A percentile compares a stretch with the other conserved stretches of the same genome.
Evolutionary conservation across 2,113 vertebrate genomes (phyloP).

Genomic region (Gallinago jamesoni): DNA sequence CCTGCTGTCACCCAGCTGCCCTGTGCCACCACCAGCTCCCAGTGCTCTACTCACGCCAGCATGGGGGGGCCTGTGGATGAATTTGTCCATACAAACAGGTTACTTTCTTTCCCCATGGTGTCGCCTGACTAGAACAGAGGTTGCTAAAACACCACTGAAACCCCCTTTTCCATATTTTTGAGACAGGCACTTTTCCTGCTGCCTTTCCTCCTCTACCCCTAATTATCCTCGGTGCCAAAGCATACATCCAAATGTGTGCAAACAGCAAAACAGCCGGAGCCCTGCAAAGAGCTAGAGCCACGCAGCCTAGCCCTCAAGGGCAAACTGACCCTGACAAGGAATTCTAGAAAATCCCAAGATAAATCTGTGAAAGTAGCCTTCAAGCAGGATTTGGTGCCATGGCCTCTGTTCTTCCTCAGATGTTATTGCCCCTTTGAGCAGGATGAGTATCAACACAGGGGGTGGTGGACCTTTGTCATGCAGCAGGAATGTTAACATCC

Average conservation of each 20-base stretch:
- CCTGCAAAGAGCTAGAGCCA: background rate
- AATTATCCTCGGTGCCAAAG: background rate
- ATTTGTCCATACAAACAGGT: background rate
- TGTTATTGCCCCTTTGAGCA: background rate
- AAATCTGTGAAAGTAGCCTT: background rate
- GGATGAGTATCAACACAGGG: background rate
- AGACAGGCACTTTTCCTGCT: background rate
- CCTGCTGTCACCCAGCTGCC: background rate
- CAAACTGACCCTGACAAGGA: background rate
- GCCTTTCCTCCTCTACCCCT: background rate
- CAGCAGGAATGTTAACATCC: conserved; percentile 44
- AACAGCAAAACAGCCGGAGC: background rate
- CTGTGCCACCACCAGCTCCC: fast-evolving
- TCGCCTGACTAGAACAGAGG: fast-evolving
- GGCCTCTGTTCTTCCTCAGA: background rate
- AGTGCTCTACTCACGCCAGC: background rate
- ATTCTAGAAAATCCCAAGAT: background rate
- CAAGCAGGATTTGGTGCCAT: conserved; percentile 12
- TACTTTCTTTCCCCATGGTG: background rate
- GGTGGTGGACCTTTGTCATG: conserved; percentile 29
- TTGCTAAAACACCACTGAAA: background rate
- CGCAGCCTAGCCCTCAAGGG: background rate
- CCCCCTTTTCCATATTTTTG: fast-evolving
- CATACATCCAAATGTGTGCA: background rate
- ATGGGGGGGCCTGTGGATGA: fast-evolving